Conservation (phyloP, 1,140 invertebrate species). For the Metopolophium dirhodum region DNA sequence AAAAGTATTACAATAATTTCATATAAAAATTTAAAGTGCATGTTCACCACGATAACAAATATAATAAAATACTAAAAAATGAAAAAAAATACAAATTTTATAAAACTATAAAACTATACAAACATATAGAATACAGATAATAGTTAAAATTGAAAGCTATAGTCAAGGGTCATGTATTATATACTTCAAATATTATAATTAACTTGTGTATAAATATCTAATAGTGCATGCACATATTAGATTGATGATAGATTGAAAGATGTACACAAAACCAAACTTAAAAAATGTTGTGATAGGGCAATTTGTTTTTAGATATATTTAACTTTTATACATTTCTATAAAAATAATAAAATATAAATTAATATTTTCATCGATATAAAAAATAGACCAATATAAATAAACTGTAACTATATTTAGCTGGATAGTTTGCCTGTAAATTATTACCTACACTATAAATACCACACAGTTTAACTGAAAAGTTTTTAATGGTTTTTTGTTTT, state of each 20-base stretch:
- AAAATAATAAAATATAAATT: neutral
- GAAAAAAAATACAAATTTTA: neutral
- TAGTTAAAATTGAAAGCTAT: neutral
- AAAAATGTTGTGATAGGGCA: neutral
- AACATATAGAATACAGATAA: neutral
- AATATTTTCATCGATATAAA: neutral
- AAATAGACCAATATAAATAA: neutral
- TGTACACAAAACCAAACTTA: neutral
- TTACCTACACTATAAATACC: neutral
- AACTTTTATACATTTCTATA: neutral
- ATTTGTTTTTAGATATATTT: neutral
- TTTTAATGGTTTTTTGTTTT: too few relatives aligned
- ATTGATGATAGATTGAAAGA: neutral
- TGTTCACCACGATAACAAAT: neutral
- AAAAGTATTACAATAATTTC: neutral
- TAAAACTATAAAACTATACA: neutral
- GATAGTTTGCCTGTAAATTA: neutral
- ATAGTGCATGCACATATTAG: neutral
- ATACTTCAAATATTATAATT: neutral
- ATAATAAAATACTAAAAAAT: neutral
- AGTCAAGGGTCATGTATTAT: neutral
- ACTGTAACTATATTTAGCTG: neutral
- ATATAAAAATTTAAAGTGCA: constrained; percentile 2
- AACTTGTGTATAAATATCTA: too few relatives aligned
- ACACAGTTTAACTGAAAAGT: too few relatives aligned